Percentiles rank a stretch among this genome's conserved stretches.
phyloP scores from a whole-genome alignment of 2,113 vertebrate species.

The Hippolais icterina region DNA sequence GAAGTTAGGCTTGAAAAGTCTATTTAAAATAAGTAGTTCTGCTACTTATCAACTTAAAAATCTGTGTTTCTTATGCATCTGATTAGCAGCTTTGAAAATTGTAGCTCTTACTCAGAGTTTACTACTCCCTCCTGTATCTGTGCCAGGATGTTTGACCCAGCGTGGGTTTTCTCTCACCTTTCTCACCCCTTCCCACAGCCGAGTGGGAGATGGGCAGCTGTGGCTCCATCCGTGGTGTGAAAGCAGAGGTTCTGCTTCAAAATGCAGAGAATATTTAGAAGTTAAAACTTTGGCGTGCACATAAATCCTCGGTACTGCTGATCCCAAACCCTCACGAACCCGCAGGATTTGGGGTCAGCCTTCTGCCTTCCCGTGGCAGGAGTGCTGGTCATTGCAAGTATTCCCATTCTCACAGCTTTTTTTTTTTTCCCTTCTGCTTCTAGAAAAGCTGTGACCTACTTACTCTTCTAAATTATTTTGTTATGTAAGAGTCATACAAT shows the following conservation, averaged over 20 bases:
- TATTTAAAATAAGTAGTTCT: not conserved
- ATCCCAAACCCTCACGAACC: accelerated
- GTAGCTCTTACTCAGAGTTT: not conserved
- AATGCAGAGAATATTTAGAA: not conserved
- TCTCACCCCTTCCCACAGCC: not conserved
- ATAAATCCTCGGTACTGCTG: not conserved
- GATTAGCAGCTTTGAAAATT: not conserved
- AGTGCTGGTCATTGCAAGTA: slow-evolving; percentile 1
- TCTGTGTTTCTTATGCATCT: not conserved
- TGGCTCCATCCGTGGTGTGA: not conserved
- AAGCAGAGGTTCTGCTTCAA: not conserved
- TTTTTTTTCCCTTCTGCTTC: not conserved
- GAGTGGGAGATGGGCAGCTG: not conserved
- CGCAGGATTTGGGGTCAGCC: not conserved
- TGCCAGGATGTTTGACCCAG: not conserved
- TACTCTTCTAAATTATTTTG: slow-evolving; percentile 61
- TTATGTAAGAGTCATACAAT: slow-evolving; percentile 64
- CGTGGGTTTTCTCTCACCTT: not conserved
- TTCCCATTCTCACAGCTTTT: not conserved
- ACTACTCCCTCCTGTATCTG: not conserved
- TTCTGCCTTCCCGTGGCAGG: not conserved
- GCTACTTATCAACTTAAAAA: not conserved
- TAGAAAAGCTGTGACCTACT: slow-evolving; percentile 65
- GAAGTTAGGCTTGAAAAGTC: not conserved
- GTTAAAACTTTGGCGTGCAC: accelerated